Percentiles rank a stretch among this genome's conserved stretches.
phyloP scores from a whole-genome alignment of 1,140 invertebrate genomes.

The Bombus haemorrhoidalis region DNA sequence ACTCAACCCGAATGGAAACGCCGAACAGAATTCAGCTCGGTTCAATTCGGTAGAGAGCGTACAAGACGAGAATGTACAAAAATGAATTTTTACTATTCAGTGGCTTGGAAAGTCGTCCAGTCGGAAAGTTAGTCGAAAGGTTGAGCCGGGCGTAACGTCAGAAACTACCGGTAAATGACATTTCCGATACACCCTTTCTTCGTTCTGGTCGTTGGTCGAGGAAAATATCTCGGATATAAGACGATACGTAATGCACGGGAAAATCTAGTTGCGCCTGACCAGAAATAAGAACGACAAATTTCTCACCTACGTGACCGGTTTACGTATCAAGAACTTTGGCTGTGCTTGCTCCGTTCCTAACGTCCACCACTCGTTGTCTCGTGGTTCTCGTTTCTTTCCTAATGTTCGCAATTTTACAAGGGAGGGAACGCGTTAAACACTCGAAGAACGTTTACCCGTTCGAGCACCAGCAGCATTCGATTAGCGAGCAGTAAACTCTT shows the following conservation, averaged over 20 bases:
- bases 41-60: no score
- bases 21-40: no score
- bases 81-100: not conserved
- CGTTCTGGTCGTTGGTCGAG: not conserved
- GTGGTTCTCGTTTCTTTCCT: not conserved
- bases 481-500: not conserved
- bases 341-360: no score
- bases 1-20: no score
- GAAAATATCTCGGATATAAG: not conserved
- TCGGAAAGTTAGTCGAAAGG: not conserved
- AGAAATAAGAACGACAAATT: conserved; percentile 1
- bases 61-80: not conserved
- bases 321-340: not conserved
- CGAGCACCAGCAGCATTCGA: not conserved
- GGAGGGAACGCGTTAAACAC: not conserved
- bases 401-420: not conserved
- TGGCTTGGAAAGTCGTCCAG: conserved; percentile 10
- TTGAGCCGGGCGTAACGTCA: not conserved
- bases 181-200: conserved; percentile 17
- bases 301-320: not conserved
- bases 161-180: conserved; percentile 5
- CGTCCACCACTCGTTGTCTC: no score
- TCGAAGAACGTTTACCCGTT: not conserved
- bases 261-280: not conserved
- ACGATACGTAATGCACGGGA: not conserved